A percentile compares a stretch with the other conserved stretches of the same genome.
These are phyloP conservation scores for Loris lydekkerianus DNA, from an alignment of 2,797 vertebrate species.

Conservation along the genomic window DNA sequence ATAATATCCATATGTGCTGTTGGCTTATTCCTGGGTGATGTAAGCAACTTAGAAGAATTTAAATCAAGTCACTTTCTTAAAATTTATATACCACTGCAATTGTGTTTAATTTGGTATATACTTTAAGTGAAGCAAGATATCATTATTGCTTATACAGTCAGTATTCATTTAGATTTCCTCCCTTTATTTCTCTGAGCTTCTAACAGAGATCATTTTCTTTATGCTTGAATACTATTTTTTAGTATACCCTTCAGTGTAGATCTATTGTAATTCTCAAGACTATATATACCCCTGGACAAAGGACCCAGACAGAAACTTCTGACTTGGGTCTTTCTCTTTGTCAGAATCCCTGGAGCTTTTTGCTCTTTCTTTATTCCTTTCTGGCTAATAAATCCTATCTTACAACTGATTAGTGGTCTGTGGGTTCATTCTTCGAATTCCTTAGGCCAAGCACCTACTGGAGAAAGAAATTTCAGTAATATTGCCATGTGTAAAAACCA, in stretches of 20 bases:
- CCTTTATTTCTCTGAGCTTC: not conserved
- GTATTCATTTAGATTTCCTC: slow-evolving; percentile 11
- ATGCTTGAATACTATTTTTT: not conserved
- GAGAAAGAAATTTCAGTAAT: not conserved
- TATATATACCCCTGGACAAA: too few relatives aligned
- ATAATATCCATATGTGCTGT: not conserved
- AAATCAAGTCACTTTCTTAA: not conserved
- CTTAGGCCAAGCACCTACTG: too few relatives aligned
- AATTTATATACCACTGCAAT: not conserved
- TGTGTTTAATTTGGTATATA: not conserved
- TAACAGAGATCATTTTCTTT: not conserved
- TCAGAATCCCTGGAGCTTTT: too few relatives aligned
- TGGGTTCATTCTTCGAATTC: too few relatives aligned
- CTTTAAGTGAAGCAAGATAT: slow-evolving; percentile 35
- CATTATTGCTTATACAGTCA: not conserved
- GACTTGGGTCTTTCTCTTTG: too few relatives aligned
- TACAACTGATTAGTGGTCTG: too few relatives aligned
- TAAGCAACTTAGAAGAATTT: not conserved
- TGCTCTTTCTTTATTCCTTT: too few relatives aligned
- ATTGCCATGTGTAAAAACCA: not conserved
- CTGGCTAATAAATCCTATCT: too few relatives aligned
- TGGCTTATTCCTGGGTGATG: not conserved
- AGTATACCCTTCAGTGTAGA: not conserved
- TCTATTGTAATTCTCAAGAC: not conserved
- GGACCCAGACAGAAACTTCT: too few relatives aligned